These are phyloP conservation scores for Xiphorhynchus erythropygius DNA, from an alignment of 2,797 vertebrate species.

Conservation along the genomic window DNA sequence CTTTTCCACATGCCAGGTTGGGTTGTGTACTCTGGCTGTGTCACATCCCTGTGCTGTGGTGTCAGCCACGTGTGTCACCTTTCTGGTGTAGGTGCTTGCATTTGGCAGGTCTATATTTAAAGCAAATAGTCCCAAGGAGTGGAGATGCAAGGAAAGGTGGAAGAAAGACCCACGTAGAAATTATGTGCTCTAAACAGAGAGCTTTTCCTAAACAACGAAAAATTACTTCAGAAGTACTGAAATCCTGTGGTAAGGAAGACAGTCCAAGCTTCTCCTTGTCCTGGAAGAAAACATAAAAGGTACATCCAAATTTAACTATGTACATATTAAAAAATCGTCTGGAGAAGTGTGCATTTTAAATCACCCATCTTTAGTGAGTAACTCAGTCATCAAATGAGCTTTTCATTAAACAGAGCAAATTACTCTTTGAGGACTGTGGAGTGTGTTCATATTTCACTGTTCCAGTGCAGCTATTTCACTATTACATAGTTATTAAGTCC, in stretches of 20 bases:
- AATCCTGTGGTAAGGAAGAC: background rate
- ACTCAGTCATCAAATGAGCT: background rate
- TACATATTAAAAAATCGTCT: background rate
- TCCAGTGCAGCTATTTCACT: conserved; percentile 8
- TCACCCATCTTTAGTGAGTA: background rate
- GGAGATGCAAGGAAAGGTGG: background rate
- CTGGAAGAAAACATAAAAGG: background rate
- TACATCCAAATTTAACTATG: background rate
- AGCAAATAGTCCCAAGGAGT: background rate
- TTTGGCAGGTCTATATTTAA: background rate
- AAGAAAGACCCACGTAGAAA: background rate
- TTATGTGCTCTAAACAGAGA: background rate
- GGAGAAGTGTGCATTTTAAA: conserved; percentile 14
- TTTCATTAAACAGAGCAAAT: conserved; percentile 27
- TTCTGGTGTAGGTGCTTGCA: background rate
- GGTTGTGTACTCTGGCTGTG: background rate
- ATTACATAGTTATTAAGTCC: background rate
- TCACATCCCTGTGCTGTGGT: background rate
- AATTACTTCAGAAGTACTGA: background rate
- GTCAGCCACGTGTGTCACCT: background rate
- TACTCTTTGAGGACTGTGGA: background rate
- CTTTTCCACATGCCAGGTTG: accelerated
- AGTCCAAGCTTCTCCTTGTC: background rate
- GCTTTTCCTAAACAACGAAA: background rate
- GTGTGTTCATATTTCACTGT: conserved; percentile 16